A percentile compares a stretch with the other conserved stretches of the same genome.
Evolutionary conservation across 2,113 vertebrate genomes (phyloP).

Genomic region (Piprites chloris): DNA sequence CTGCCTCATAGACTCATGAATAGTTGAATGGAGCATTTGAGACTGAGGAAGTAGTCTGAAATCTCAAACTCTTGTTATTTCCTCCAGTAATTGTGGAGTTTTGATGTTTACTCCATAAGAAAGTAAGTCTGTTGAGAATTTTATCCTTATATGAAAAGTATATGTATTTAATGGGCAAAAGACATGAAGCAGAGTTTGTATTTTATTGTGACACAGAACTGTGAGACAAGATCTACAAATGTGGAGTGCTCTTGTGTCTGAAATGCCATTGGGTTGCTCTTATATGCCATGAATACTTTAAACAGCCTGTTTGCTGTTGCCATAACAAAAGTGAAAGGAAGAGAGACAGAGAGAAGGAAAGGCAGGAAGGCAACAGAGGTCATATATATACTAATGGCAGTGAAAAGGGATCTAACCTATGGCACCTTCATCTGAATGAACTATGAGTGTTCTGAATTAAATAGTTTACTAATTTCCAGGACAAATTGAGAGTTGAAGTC

Average conservation of each 20-base stretch:
- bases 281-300: neutral
- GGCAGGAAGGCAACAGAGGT: neutral
- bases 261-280: neutral
- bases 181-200: neutral
- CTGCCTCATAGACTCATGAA: constrained; percentile 37
- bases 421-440: neutral
- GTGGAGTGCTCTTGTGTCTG: neutral
- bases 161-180: neutral
- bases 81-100: neutral
- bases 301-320: neutral
- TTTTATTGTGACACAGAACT: neutral
- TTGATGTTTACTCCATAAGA: neutral
- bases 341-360: neutral
- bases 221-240: neutral
- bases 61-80: neutral
- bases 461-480: neutral
- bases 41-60: neutral
- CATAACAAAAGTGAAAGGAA: neutral
- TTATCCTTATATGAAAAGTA: neutral
- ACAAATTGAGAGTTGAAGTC: neutral
- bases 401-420: neutral
- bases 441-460: neutral
- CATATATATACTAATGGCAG: neutral
- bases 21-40: constrained; percentile 48
- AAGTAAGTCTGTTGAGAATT: neutral